Conservation (phyloP, 2,113 vertebrate genomes). For the Butorides virescens region DNA sequence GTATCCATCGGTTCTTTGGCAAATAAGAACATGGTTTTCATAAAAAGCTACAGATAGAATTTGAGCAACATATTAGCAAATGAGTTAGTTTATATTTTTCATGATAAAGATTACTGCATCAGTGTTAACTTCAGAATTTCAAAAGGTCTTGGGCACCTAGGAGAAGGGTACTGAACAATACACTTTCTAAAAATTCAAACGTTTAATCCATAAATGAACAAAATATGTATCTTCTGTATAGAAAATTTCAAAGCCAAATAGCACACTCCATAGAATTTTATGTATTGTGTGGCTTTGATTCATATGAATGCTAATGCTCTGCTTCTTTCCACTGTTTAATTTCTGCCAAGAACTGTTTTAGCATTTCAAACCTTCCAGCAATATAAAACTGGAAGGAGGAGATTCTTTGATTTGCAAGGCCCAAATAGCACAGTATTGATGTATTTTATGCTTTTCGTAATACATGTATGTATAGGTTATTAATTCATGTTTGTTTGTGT, state of each 20-base stretch:
- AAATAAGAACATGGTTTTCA: background rate
- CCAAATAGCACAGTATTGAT: background rate
- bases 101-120: background rate
- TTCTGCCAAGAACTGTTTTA: slow-evolving; percentile 30
- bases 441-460: background rate
- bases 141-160: background rate
- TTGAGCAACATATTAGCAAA: background rate
- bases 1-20: background rate
- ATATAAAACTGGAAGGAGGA: background rate
- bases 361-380: background rate
- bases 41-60: background rate
- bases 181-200: background rate
- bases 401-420: background rate
- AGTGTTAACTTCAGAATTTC: background rate
- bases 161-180: background rate
- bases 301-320: background rate
- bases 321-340: slow-evolving; percentile 4
- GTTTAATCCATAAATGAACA: background rate
- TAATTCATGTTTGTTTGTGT: background rate
- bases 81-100: background rate
- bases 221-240: background rate
- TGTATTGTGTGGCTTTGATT: background rate
- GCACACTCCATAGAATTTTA: background rate
- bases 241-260: background rate
- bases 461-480: background rate